phyloP scores from a whole-genome alignment of 64 coral and sea anemone species.

The Montipora capricornis region DNA sequence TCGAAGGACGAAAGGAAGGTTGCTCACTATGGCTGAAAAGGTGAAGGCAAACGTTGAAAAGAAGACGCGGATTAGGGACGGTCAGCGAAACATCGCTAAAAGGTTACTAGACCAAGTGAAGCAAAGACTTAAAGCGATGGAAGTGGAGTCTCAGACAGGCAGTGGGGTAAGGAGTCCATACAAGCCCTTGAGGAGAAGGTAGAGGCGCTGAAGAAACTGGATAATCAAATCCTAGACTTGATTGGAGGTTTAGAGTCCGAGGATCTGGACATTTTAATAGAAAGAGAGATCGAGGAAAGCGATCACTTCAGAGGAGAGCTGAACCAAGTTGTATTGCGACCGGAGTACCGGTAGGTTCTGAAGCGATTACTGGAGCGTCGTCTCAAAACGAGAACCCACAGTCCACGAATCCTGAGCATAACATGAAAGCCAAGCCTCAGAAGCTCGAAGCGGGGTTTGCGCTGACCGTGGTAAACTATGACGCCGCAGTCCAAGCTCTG shows the following conservation, averaged over 20 bases:
- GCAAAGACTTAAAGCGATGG: background rate
- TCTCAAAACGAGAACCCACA: background rate
- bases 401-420: background rate
- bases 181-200: background rate
- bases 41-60: background rate
- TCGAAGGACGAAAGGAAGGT: background rate
- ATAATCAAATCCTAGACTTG: background rate
- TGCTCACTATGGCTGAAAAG: background rate
- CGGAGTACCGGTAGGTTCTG: background rate
- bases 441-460: conserved; percentile 59
- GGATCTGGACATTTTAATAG: background rate
- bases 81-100: background rate
- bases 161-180: background rate
- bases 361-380: background rate
- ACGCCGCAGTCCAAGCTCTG: conserved; percentile 28
- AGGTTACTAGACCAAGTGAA: background rate
- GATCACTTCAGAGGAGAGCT: background rate
- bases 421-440: conserved; percentile 21
- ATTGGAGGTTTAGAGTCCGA: background rate
- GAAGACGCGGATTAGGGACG: background rate
- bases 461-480: conserved; percentile 45
- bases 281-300: background rate
- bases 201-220: background rate
- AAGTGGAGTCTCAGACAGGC: background rate
- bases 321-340: background rate